Evolutionary conservation across 92 coral and sea anemone genomes (phyloP).

Genomic region (Porites evermanni): DNA sequence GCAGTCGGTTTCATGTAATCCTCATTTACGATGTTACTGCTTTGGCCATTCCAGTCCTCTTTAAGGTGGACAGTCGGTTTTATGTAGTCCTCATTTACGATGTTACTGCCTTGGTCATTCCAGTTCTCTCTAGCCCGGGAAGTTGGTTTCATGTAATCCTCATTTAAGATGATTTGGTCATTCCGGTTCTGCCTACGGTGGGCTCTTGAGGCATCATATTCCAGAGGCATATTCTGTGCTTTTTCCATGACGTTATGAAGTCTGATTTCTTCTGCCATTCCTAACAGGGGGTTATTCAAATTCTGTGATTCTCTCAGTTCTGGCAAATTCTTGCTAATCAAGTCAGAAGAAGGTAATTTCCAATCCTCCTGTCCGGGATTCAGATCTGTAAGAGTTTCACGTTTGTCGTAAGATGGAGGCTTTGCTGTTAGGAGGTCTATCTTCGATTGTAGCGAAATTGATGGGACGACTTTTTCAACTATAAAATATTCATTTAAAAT

Average conservation of each 20-base stretch:
- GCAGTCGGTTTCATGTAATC: too few species aligned
- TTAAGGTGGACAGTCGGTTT: neutral
- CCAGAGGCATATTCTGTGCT: constrained; percentile 1
- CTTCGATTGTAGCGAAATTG: neutral
- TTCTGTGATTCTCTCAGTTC: neutral
- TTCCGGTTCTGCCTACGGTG: neutral
- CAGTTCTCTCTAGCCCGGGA: neutral
- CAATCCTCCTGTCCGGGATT: neutral
- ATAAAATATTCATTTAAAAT: neutral
- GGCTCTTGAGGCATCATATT: neutral
- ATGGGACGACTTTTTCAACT: neutral
- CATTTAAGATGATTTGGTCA: neutral
- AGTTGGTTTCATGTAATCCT: neutral
- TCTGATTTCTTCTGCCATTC: neutral
- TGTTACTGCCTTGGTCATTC: neutral
- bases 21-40: neutral
- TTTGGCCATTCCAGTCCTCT: neutral
- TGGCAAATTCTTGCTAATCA: neutral
- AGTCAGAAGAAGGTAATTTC: neutral
- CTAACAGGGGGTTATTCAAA: too few species aligned
- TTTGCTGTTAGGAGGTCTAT: neutral
- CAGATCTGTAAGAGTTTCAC: neutral
- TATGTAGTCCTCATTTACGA: neutral
- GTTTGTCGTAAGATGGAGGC: neutral
- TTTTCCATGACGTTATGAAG: neutral